Evolutionary conservation across 2,797 vertebrate species (phyloP), one percentile per base, ranked within the genome.

Genomic region (Mus caroli): DNA sequence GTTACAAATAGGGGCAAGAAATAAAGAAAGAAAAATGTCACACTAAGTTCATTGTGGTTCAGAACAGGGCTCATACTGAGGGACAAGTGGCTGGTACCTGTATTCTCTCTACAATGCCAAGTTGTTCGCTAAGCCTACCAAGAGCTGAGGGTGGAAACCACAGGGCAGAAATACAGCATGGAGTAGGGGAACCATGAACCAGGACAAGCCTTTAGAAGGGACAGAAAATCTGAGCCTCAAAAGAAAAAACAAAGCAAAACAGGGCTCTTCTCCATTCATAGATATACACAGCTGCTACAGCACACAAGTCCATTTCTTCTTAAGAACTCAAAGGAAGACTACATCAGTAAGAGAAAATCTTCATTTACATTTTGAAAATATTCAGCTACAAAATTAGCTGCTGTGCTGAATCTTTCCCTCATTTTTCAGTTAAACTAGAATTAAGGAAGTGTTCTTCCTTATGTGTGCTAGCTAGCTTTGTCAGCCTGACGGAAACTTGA

Each of bases 331-430:
- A 34, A n/a, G 15, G 64, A 50, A 50, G 19, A n/a, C 46, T 79
- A 69, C 62, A 56, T 26, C 46, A 76, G 15, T 85, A 79, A 88
- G 28, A 83, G 43, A 82, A 52, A 92, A 50, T 69, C 37, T 73
- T 69, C 79, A 83, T 79, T 75, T 83, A 34, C 64, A 88, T 79
- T 94, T 87, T 91, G 84, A 84, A 89, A 87, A 54, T 80, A 46
- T 58, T 94, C 64, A 73, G 56, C 84, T 89, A 43, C 22, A 88
- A 88, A 94, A 96, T 95, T 50, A 94, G 31, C 62, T 76, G 14
- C 76, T 84, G 40, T 64, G 64, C 20, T 75, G 69, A 69, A 52
- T 78, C 69, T 6, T 85, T 13, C 52, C 71, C 64, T 37, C 10
- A 17, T 76, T 80, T 92, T 50, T 71, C 37, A 95, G 43, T 88